Evolutionary conservation across 2,797 vertebrate genomes (phyloP).

Genomic region (Phrynocephalus guinanensis): DNA sequence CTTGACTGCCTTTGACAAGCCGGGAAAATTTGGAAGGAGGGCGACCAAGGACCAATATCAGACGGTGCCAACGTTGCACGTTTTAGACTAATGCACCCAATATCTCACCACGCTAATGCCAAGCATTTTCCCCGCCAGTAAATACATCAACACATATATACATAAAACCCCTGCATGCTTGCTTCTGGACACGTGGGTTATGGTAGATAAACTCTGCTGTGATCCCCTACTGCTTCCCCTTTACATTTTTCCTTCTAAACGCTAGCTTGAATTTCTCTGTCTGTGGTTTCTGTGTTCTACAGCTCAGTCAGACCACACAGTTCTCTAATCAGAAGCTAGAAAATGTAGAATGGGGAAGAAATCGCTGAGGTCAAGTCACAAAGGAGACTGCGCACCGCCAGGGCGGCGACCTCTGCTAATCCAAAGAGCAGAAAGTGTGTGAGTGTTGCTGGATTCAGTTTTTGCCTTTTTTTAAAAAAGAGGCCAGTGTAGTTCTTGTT

Average conservation of each 20-base stretch:
- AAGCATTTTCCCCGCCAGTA: too few relatives aligned
- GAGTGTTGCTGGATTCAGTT: too few relatives aligned
- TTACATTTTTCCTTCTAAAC: neutral
- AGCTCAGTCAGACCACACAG: neutral
- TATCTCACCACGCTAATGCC: neutral
- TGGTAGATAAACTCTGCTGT: too few relatives aligned
- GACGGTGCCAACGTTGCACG: neutral
- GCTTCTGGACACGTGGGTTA: neutral
- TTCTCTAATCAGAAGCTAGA: neutral
- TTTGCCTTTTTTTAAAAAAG: neutral
- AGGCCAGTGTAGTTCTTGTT: neutral
- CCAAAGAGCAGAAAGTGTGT: too few relatives aligned
- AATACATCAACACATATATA: neutral
- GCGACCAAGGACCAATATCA: too few relatives aligned
- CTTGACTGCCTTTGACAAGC: neutral
- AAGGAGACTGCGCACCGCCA: neutral
- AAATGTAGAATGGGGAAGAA: neutral
- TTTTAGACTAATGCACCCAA: neutral
- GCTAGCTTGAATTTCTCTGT: neutral
- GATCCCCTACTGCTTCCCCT: neutral
- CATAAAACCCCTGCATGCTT: accelerated
- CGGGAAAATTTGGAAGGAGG: neutral
- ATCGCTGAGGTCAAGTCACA: neutral
- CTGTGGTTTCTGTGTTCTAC: neutral
- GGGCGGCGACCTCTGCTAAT: neutral